These are phyloP conservation scores for Pimephales promelas DNA, from an alignment of 2,113 vertebrate genomes.

Conservation along the genomic window DNA sequence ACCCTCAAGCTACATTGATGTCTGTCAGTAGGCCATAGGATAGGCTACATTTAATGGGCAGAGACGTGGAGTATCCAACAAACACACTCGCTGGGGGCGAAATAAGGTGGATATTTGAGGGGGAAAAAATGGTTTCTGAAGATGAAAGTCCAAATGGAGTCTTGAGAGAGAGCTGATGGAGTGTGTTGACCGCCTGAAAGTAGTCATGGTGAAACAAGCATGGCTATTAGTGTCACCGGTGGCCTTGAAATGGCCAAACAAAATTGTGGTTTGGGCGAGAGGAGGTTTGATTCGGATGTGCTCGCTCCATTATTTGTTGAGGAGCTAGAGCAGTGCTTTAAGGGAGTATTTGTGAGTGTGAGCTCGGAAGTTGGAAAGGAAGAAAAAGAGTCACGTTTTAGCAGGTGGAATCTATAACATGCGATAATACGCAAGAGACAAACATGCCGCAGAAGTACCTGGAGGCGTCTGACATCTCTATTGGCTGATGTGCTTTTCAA, in stretches of 20 bases:
- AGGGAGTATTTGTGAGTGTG: conserved; percentile 27
- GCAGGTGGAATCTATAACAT: background rate
- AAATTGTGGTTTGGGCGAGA: conserved; percentile 41
- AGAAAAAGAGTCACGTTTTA: background rate
- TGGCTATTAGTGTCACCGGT: conserved; percentile 57
- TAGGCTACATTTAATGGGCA: conserved; percentile 36
- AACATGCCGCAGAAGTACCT: background rate
- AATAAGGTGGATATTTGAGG: conserved; percentile 67
- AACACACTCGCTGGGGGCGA: conserved; percentile 65
- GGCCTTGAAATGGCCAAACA: conserved; percentile 50
- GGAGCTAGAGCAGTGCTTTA: conserved; percentile 16
- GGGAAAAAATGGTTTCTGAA: conserved; percentile 71
- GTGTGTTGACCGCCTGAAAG: conserved; percentile 70
- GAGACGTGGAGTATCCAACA: conserved; percentile 29
- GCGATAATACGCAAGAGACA: background rate
- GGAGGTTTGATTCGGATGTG: conserved; percentile 23
- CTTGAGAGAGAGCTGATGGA: conserved; percentile 65
- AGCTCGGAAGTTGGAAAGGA: background rate
- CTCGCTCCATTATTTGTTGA: conserved; percentile 43
- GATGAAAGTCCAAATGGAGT: conserved; percentile 79
- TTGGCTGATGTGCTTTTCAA: too few relatives aligned
- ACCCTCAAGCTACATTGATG: background rate
- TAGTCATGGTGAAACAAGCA: conserved; percentile 62
- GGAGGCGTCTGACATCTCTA: background rate
- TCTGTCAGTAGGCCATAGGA: conserved; percentile 32